Percentiles rank a stretch among this genome's conserved stretches.
Evolutionary conservation across 2,113 vertebrate species (phyloP).

Genomic region (Merops nubicus): DNA sequence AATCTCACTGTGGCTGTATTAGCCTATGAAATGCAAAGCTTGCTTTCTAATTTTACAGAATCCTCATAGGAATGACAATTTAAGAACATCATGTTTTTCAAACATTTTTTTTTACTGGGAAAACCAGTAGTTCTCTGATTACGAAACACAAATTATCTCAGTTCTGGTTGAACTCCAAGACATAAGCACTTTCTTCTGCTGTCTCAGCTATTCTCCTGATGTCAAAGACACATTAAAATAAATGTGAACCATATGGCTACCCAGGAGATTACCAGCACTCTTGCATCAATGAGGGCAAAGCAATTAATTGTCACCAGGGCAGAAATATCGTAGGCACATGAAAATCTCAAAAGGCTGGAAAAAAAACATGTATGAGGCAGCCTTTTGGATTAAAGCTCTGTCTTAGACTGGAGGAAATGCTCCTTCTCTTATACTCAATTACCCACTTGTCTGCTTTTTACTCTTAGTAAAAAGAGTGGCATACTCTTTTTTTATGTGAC

Average conservation of each 20-base stretch:
- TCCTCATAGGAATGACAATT: constrained; percentile 9
- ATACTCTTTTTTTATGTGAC: no score
- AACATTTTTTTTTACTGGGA: constrained; percentile 43
- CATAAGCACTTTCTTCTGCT: constrained; percentile 77
- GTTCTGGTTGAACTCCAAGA: constrained; percentile 79
- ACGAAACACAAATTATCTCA: constrained; percentile 77
- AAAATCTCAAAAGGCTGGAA: constrained; percentile 56
- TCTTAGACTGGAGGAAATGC: constrained; percentile 14
- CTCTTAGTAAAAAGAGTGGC: no score
- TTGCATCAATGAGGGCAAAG: constrained; percentile 77
- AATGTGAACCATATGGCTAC: constrained; percentile 90
- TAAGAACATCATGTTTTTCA: constrained; percentile 37
- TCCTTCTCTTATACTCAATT: constrained; percentile 27
- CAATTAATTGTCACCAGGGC: constrained; percentile 77
- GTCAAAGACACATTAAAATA: constrained; percentile 86
- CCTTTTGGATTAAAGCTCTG: constrained; percentile 40
- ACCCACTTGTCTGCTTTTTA: constrained; percentile 29
- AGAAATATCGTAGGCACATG: constrained; percentile 63
- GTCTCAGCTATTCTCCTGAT: constrained; percentile 81
- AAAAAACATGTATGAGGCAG: constrained; percentile 6
- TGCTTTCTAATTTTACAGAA: constrained; percentile 31
- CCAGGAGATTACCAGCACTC: constrained; percentile 66
- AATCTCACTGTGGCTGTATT: not conserved
- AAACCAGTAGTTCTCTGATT: constrained; percentile 53
- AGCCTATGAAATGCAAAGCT: constrained; percentile 24